Evolutionary conservation across 2,888 invertebrate genomes (phyloP).

Genomic region (Vanessa cardui): DNA sequence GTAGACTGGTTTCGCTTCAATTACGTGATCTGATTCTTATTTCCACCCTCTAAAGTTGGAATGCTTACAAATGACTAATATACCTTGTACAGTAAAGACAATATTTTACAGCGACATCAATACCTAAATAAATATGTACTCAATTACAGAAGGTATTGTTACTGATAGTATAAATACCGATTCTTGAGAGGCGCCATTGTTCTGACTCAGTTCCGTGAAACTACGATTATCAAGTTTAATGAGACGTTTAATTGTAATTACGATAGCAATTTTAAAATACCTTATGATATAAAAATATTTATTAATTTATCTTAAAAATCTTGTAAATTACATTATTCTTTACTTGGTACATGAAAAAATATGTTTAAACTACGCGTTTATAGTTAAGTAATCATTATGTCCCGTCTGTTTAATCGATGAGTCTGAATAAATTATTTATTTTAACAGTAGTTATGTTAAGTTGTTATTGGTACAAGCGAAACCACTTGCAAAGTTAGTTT

Average conservation of each 20-base stretch:
- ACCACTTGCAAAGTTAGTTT: too few species aligned
- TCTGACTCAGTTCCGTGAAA: conserved; percentile 21
- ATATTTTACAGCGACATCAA: neutral
- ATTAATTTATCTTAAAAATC: conserved; percentile 11
- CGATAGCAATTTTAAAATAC: neutral
- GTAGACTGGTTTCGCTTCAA: too few species aligned
- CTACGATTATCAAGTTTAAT: conserved; percentile 14
- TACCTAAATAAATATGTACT: neutral
- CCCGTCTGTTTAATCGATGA: too few species aligned
- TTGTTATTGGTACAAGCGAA: too few species aligned
- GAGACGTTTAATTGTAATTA: conserved; percentile 6
- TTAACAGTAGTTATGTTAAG: too few species aligned
- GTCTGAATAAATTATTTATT: too few species aligned
- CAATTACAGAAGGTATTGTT: neutral
- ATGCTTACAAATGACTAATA: neutral
- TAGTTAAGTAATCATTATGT: too few species aligned
- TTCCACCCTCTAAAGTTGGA: neutral
- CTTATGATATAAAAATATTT: too few species aligned
- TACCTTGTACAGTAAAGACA: neutral
- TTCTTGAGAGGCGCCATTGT: conserved; percentile 16
- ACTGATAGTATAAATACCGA: conserved; percentile 4
- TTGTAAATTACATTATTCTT: too few species aligned
- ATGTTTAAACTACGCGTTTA: too few species aligned
- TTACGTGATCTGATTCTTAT: too few species aligned
- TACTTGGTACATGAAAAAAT: too few species aligned